phyloP scores from a whole-genome alignment of 2,888 invertebrate species.

The Fragum whitleyi region DNA sequence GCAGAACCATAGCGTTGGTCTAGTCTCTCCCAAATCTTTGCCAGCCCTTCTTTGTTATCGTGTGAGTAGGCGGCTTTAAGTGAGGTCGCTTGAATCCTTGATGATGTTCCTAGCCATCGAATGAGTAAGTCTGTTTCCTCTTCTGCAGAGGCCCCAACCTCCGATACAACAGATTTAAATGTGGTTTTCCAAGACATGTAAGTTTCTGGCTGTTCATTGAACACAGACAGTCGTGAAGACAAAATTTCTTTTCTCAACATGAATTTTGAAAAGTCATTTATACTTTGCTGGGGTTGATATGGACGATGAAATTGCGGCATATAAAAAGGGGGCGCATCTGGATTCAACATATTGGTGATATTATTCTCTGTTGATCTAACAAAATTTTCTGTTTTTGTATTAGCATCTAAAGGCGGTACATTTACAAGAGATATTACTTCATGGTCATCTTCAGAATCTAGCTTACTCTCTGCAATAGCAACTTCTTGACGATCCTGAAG shows the following conservation, averaged over 20 bases:
- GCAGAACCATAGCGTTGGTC: constrained; percentile 36
- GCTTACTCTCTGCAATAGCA: constrained; percentile 7
- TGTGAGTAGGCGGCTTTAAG: constrained; percentile 20
- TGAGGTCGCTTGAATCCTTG: constrained; percentile 27
- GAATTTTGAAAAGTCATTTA: constrained; percentile 31
- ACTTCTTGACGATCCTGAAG: constrained; percentile 6
- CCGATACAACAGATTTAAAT: constrained; percentile 33
- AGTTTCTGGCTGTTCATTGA: constrained; percentile 36
- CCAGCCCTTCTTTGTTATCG: constrained; percentile 25
- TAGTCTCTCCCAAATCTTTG: constrained; percentile 35
- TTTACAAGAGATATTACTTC: not conserved
- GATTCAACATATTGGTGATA: not conserved
- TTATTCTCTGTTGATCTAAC: not conserved
- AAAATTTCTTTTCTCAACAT: constrained; percentile 33
- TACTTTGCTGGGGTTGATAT: not conserved
- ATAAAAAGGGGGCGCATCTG: not conserved
- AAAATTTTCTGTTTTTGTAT: not conserved
- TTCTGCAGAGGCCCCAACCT: constrained; percentile 20
- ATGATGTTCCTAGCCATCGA: constrained; percentile 16
- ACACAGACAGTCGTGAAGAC: constrained; percentile 10
- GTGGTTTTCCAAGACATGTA: constrained; percentile 37
- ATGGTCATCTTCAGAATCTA: not conserved
- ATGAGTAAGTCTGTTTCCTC: constrained; percentile 45
- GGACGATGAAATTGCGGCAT: too few species aligned
- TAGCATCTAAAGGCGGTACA: not conserved